phyloP scores from a whole-genome alignment of 2,113 vertebrate genomes.

The Aspiorhynchus laticeps region DNA sequence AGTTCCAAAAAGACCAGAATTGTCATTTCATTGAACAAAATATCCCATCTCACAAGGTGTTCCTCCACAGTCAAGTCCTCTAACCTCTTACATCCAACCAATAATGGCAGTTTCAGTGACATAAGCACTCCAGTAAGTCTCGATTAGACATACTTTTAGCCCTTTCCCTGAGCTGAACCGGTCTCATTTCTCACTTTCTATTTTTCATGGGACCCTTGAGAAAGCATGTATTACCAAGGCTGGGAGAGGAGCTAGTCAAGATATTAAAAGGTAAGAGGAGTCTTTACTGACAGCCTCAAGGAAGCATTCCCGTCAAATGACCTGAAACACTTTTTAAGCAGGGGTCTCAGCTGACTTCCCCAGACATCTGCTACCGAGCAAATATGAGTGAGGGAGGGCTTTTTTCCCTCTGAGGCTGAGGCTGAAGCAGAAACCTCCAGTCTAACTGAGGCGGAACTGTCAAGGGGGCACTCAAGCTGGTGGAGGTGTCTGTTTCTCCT shows the following conservation, averaged over 20 bases:
- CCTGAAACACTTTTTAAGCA: constrained; percentile 72
- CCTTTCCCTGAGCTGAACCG: constrained; percentile 21
- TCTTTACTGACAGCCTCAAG: constrained; percentile 68
- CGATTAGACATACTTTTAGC: constrained; percentile 41
- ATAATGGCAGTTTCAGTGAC: constrained; percentile 35
- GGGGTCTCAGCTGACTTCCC: constrained; percentile 67
- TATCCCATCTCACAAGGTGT: constrained; percentile 31
- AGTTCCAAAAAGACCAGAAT: background rate
- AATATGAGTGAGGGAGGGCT: constrained; percentile 49
- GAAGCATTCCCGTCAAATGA: constrained; percentile 72
- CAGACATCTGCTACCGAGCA: constrained; percentile 70
- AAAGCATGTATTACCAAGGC: constrained; percentile 52
- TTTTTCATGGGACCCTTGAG: constrained; percentile 55
- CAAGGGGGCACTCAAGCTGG: constrained; percentile 10
- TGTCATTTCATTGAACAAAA: constrained; percentile 33
- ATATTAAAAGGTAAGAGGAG: constrained; percentile 68
- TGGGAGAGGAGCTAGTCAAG: constrained; percentile 59
- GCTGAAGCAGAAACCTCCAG: constrained; percentile 57
- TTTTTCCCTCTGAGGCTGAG: background rate
- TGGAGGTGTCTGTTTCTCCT: constrained; percentile 44
- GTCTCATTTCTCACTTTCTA: background rate
- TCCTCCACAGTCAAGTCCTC: constrained; percentile 30
- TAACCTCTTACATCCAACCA: constrained; percentile 18
- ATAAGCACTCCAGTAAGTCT: constrained; percentile 34
- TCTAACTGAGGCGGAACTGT: constrained; percentile 58